phyloP scores from a whole-genome alignment of 2,888 invertebrate species.

The Amiota mariae region DNA sequence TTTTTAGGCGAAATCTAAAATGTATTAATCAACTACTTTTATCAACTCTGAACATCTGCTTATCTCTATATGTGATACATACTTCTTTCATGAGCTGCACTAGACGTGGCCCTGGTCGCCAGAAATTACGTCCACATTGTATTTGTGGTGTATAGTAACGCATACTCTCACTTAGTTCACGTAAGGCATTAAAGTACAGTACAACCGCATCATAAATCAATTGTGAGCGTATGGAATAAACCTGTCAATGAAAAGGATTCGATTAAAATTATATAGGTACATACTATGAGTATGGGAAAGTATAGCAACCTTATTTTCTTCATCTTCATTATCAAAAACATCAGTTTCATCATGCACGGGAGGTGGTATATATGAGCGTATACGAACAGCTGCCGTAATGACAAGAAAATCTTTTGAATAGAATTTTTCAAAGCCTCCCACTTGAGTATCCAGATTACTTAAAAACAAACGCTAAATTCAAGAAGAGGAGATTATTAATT shows the following conservation, averaged over 20 bases:
- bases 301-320: slow-evolving; percentile 46
- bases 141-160: slow-evolving; percentile 56
- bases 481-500: not conserved
- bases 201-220: slow-evolving; percentile 95
- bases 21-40: not conserved
- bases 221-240: slow-evolving; percentile 52
- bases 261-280: not conserved
- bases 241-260: slow-evolving; percentile 34
- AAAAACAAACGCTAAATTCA: slow-evolving; percentile 73
- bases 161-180: slow-evolving; percentile 44
- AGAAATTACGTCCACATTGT: slow-evolving; percentile 65
- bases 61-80: slow-evolving; percentile 41
- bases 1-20: slow-evolving; percentile 77
- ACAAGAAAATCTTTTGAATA: slow-evolving; percentile 59
- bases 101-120: slow-evolving; percentile 78
- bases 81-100: slow-evolving; percentile 80
- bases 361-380: slow-evolving; percentile 60
- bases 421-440: slow-evolving; percentile 57
- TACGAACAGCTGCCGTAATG: slow-evolving; percentile 52
- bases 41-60: not conserved
- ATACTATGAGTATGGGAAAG: not conserved
- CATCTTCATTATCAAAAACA: slow-evolving; percentile 52
- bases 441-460: slow-evolving; percentile 74
- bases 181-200: slow-evolving; percentile 90
- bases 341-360: slow-evolving; percentile 61